Conservation (phyloP, 2,888 invertebrate species). For the Sarcophaga caerulescens region DNA sequence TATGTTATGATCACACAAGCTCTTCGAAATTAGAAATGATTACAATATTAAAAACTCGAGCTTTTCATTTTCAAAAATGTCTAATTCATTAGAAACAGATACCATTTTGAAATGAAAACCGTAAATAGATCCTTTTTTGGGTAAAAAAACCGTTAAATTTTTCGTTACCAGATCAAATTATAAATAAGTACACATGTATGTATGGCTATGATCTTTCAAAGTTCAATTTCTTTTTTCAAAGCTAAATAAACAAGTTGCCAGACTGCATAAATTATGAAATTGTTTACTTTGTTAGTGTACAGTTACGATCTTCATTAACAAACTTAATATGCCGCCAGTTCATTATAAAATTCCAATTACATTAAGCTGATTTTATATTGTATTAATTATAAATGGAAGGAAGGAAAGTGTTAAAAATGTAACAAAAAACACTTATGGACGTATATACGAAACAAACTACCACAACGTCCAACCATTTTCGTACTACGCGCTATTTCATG, state of each 20-base stretch:
- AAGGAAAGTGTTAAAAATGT: constrained; percentile 17
- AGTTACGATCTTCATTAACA: background rate
- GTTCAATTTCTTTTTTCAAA: background rate
- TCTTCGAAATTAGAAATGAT: too few species aligned
- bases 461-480: background rate
- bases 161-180: too few species aligned
- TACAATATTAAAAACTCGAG: too few species aligned
- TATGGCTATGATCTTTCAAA: background rate
- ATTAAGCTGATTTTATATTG: background rate
- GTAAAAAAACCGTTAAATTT: too few species aligned
- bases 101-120: too few species aligned
- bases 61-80: too few species aligned
- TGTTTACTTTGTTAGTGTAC: background rate
- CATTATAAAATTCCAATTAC: background rate
- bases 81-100: too few species aligned
- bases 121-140: too few species aligned
- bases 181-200: too few species aligned
- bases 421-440: constrained; percentile 24
- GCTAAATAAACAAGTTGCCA: background rate
- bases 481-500: too few species aligned
- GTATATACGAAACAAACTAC: background rate
- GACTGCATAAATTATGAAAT: background rate
- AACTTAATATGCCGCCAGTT: background rate
- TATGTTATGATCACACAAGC: too few species aligned
- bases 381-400: background rate